Evolutionary conservation across 2,797 vertebrate species (phyloP), one percentile per base, ranked within the genome.

Genomic region (Anableps anableps): DNA sequence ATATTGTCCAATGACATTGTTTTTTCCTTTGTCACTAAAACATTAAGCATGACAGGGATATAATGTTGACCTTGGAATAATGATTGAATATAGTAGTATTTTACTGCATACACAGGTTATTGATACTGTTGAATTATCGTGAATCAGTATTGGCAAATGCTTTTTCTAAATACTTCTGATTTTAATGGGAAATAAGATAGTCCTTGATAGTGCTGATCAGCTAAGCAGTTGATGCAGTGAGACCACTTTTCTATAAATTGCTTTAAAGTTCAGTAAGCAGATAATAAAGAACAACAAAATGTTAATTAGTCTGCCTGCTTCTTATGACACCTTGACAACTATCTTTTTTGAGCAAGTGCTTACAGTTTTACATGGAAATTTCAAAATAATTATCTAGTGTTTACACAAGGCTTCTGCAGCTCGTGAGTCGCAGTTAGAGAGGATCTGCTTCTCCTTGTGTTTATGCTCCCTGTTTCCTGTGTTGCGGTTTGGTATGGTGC

Each of bases 401-500:
- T 91, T 89, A 88, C 79, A 80, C 8, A 89, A 83, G 77, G 89
- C 81, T 85, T 87, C 36, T 89, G 77, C 83, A 84, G 84, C 83
- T 86, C 83, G 36, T 60, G 80, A 87, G 81, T 80, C 74, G 29
- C 82, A 85, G 85, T 84, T 77, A 85, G 83, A 83, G 87, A 88
- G 85, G 83, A 82, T 91, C 85, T 92, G 82, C 85, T 74, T 80
- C 86, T 80, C 86, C 77, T 72, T 78, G 73, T 94, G 94, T 96
- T 96, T 95, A 95, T 83, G 88, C 87, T 90, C 82, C 81, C 71
- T 86, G 89, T 91, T 95, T 96, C 95, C 94, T 95, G 92, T 90
- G 86, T 85, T 88, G 88, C 90, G 92, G 92, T 81, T 92, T 84
- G 60, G 88, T 84, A 92, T 83, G 83, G 79, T 77, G 85, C 87